Conservation (phyloP, 23 tunicate genomes). For the Diplosoma virens region DNA sequence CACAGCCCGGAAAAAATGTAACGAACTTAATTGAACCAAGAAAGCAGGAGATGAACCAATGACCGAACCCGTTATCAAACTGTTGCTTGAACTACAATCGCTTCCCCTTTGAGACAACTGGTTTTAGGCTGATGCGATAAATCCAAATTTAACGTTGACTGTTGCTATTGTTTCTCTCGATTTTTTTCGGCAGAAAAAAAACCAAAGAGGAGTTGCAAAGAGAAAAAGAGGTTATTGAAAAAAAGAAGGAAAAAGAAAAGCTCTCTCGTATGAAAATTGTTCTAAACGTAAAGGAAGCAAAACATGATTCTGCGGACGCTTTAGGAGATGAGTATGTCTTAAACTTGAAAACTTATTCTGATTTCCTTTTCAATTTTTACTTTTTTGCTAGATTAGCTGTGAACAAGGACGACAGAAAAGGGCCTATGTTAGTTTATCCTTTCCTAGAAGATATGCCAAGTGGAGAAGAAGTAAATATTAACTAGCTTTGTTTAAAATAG, state of each 20-base stretch:
- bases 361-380: background rate
- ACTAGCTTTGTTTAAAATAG: too few species aligned
- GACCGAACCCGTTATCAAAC: too few species aligned
- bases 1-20: too few species aligned
- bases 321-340: slow-evolving; percentile 57
- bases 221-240: slow-evolving; percentile 40
- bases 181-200: slow-evolving; percentile 18
- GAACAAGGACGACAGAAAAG: background rate
- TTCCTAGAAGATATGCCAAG: background rate
- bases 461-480: background rate
- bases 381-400: slow-evolving; percentile 1
- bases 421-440: background rate
- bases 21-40: too few species aligned
- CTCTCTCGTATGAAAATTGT: slow-evolving; percentile 44
- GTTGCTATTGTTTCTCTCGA: background rate
- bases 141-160: background rate
- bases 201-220: slow-evolving; percentile 49
- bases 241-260: slow-evolving; percentile 57
- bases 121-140: too few species aligned
- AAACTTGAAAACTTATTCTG: background rate
- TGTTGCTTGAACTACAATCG: too few species aligned
- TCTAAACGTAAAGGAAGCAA: background rate
- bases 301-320: slow-evolving; percentile 88
- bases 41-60: too few species aligned
- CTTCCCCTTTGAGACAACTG: too few species aligned